phyloP scores from a whole-genome alignment of 2,888 invertebrate species.

The Girardia tigrina region DNA sequence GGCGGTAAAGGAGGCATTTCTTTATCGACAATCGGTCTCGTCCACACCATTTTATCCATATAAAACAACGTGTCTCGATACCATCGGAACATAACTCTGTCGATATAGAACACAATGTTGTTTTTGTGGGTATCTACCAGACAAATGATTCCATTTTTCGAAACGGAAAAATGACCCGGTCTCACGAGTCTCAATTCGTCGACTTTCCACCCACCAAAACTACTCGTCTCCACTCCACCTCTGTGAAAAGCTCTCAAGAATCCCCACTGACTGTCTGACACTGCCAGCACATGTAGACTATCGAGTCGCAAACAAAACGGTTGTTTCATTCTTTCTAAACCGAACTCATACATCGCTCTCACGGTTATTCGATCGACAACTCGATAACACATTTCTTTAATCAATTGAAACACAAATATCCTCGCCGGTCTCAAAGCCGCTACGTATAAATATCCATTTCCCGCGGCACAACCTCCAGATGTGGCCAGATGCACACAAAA shows the following conservation, averaged over 20 bases:
- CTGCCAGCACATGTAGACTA: background rate
- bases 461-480: slow-evolving; percentile 1
- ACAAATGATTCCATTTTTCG: slow-evolving; percentile 19
- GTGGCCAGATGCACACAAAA: slow-evolving; percentile 3
- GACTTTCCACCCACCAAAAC: slow-evolving; percentile 1
- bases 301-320: background rate
- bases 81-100: slow-evolving; percentile 23
- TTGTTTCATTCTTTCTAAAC: slow-evolving; percentile 1
- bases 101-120: background rate
- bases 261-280: slow-evolving; percentile 1
- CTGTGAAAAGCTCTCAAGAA: slow-evolving; percentile 6
- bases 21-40: background rate
- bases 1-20: background rate
- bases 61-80: slow-evolving; percentile 17
- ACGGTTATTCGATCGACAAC: slow-evolving; percentile 8
- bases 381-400: slow-evolving; percentile 6
- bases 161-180: slow-evolving; percentile 1
- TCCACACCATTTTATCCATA: background rate
- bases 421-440: background rate
- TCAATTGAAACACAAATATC: background rate
- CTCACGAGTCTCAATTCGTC: background rate
- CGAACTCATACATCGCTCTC: slow-evolving; percentile 5
- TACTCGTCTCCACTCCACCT: background rate
- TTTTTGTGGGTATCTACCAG: background rate
- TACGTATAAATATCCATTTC: background rate